Percentiles rank a stretch among this genome's conserved stretches.
phyloP scores from a whole-genome alignment of 2,888 invertebrate species.

The Acrobasis consociella region DNA sequence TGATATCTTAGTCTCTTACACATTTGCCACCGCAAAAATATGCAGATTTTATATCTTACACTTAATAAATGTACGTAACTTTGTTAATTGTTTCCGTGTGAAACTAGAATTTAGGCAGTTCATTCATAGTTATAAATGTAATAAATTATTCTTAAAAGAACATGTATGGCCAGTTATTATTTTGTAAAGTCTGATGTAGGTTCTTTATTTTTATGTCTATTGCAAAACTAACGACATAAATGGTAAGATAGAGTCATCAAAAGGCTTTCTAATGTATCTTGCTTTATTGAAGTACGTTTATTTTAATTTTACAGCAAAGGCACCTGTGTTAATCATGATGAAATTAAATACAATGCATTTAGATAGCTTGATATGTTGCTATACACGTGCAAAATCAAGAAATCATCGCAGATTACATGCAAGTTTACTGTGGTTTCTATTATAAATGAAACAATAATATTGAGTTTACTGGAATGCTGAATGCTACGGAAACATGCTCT shows the following conservation, averaged over 20 bases:
- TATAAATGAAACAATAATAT: neutral
- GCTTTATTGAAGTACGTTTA: no score
- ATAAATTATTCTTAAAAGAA: neutral
- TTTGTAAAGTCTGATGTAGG: no score
- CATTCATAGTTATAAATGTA: neutral
- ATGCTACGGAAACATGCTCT: neutral
- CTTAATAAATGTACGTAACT: constrained; percentile 17
- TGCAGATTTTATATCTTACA: neutral
- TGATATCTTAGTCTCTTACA: neutral
- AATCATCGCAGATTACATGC: neutral
- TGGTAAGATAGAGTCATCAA: no score
- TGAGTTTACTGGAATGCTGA: neutral
- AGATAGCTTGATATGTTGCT: no score
- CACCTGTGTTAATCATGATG: no score
- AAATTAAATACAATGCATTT: no score
- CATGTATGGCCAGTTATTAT: neutral
- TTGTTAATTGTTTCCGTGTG: constrained; percentile 47
- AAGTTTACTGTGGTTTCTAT: neutral
- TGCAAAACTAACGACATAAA: no score
- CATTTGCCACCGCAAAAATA: neutral
- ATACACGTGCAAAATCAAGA: no score
- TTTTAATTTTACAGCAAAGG: no score
- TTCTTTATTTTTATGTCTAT: no score
- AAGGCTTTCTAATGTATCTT: no score
- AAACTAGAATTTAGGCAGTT: constrained; percentile 26